A percentile compares a stretch with the other conserved stretches of the same genome.
These are phyloP conservation scores for Hemichromis elongatus DNA, from an alignment of 2,113 vertebrate species.

Conservation along the genomic window DNA sequence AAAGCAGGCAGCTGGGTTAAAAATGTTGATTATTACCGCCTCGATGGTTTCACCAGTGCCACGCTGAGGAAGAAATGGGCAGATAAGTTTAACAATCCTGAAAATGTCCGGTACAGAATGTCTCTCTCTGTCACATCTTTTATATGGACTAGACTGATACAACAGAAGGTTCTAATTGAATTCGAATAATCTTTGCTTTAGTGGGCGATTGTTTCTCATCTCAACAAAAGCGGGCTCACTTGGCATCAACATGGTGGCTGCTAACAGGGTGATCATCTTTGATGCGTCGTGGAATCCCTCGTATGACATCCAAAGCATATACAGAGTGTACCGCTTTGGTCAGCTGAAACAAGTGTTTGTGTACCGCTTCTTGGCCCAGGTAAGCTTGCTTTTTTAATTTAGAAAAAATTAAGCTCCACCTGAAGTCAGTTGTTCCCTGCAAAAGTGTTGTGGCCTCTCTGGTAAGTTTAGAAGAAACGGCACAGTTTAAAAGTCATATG, in stretches of 20 bases:
- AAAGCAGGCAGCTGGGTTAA: conserved; percentile 87
- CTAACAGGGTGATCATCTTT: conserved; percentile 95
- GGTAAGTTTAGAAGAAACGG: neutral
- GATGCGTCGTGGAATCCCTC: conserved; percentile 98
- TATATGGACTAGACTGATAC: neutral
- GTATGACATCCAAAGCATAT: conserved; percentile 96
- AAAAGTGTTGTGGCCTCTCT: neutral
- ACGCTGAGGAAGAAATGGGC: conserved; percentile 86
- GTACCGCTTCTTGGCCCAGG: conserved; percentile 97
- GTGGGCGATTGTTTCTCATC: conserved; percentile 93
- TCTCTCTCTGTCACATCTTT: neutral
- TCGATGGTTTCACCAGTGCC: conserved; percentile 86
- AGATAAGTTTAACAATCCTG: conserved; percentile 85
- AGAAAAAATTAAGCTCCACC: neutral
- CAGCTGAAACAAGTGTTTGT: conserved; percentile 90
- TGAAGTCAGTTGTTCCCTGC: neutral
- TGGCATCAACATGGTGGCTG: conserved; percentile 93
- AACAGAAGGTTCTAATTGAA: neutral
- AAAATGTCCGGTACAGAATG: conserved; percentile 80
- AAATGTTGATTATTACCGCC: conserved; percentile 92
- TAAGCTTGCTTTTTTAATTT: conserved; percentile 32
- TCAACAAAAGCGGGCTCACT: conserved; percentile 96
- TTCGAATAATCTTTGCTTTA: conserved; percentile 37
- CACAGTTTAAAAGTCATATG: neutral
- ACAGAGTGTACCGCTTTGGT: conserved; percentile 96